Base-by-base conservation (phyloP, 2,888 invertebrate genomes). In the Epistrophe eligans region DNA sequence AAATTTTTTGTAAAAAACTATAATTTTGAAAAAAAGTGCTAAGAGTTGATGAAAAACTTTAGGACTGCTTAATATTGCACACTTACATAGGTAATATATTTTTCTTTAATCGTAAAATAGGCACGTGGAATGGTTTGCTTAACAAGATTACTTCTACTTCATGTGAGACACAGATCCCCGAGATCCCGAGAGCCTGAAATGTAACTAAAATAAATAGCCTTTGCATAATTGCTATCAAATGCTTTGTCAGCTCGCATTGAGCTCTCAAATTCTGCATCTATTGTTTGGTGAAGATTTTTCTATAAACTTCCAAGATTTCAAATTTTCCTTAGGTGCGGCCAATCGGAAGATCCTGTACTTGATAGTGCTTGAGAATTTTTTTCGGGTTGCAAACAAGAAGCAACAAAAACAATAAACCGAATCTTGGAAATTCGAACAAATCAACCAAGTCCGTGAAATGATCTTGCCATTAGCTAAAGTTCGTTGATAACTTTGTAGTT, bases 351-450 rank as follows among this genome's bases (percentile, higher is more conserved):
- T 19, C 82, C 77, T 45, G 72, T 55, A 17, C 79, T 79, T 38
- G 64, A 79, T 15, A 79, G 45, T 19, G 66, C 55, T 4, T 55
- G 79, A 45, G 32, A 35, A n/a, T 2, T 35, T 57, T n/a, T 28
- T 70, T 35, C 60, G 60, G 15, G n/a, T 60, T 28, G 67, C 40
- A 70, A 77, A 77, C 32, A 77, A 50, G 24, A 28, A 19, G n/a
- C 77, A 77, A 35, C 77, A 77, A 55, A 72, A 79, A 48, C 72
- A 79, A 66, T 19, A 80, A 15, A 60, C 50, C 38, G 66, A 35
- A 74, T 66, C 58, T 58, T 80, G 66, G 10, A 73, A 80, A 43
- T 57, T 73, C 9, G 74, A 74, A 48, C 77, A 77, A 62, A 67
- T 32, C 38, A 77, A 38, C 71, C 71, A 82, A 76, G 50, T 24